Conservation (phyloP, 1,140 invertebrate genomes). For the Luehdorfia chinensis region DNA sequence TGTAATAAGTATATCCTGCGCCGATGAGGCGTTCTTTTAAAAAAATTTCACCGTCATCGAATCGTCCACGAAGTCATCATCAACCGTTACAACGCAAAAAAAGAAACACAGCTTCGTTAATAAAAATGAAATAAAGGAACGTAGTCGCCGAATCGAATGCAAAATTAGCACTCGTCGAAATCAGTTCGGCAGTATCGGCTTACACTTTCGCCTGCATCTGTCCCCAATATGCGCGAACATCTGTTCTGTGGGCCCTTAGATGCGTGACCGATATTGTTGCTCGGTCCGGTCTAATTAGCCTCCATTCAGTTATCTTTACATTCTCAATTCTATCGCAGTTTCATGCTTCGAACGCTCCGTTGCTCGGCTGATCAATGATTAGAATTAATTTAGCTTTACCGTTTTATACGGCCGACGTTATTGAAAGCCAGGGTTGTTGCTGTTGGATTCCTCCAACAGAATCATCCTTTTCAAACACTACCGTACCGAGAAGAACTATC, state of each 20-base stretch:
- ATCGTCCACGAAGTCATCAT: too few relatives aligned
- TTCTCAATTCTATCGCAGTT: conserved; percentile 12
- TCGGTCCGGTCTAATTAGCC: conserved; percentile 11
- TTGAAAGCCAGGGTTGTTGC: too few relatives aligned
- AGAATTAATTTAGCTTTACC: conserved; percentile 19
- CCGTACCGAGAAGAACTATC: too few relatives aligned
- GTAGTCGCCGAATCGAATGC: conserved; percentile 2
- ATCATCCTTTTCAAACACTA: too few relatives aligned
- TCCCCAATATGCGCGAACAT: conserved; percentile 15
- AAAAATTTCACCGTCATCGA: too few relatives aligned
- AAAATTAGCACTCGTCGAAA: conserved; percentile 14
- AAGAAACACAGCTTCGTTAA: conserved; percentile 1
- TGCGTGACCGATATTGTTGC: conserved; percentile 10
- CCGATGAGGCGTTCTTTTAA: too few relatives aligned
- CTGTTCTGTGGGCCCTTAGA: conserved; percentile 10
- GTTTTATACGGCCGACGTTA: too few relatives aligned
- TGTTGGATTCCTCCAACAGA: too few relatives aligned
- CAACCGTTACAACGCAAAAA: too few relatives aligned
- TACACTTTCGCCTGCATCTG: conserved; percentile 15
- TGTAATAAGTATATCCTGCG: too few relatives aligned
- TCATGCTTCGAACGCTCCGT: conserved; percentile 5
- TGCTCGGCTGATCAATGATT: conserved; percentile 27
- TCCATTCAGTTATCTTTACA: conserved; percentile 15
- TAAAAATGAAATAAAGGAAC: conserved; percentile 1
- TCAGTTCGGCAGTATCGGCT: conserved; percentile 5